A percentile compares a stretch with the other conserved stretches of the same genome.
These are phyloP conservation scores for Staurois parvus DNA, from an alignment of 2,797 vertebrate genomes.

Conservation along the genomic window DNA sequence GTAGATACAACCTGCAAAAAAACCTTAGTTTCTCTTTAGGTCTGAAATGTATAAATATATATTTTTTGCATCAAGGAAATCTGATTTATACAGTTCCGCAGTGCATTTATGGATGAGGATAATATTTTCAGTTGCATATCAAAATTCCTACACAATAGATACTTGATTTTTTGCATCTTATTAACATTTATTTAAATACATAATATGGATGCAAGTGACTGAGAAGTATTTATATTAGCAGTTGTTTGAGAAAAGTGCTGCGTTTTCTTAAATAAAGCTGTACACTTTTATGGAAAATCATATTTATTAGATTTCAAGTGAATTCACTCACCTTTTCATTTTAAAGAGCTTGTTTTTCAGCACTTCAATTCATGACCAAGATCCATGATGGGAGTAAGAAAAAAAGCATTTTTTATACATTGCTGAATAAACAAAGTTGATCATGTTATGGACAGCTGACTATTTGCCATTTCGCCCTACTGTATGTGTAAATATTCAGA, in stretches of 20 bases:
- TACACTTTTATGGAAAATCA: slow-evolving; percentile 34
- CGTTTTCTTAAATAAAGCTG: slow-evolving; percentile 7
- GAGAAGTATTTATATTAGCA: slow-evolving; percentile 47
- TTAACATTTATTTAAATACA: slow-evolving; percentile 48
- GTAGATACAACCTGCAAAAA: too few species aligned
- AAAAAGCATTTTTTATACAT: too few species aligned
- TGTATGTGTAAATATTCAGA: too few species aligned
- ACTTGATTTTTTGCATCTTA: slow-evolving; percentile 45
- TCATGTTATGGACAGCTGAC: too few species aligned
- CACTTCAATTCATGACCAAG: slow-evolving; percentile 26
- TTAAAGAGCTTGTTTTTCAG: slow-evolving; percentile 23
- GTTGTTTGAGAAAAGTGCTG: slow-evolving; percentile 7
- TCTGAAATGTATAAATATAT: slow-evolving; percentile 57
- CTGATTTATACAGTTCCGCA: slow-evolving; percentile 37
- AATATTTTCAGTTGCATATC: slow-evolving; percentile 26
- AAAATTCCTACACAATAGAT: slow-evolving; percentile 40
- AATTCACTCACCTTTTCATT: slow-evolving; percentile 46
- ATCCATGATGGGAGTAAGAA: slow-evolving; percentile 6
- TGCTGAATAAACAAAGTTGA: slow-evolving; percentile 23
- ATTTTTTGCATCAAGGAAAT: slow-evolving; percentile 19
- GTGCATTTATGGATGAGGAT: slow-evolving; percentile 27
- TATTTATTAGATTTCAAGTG: slow-evolving; percentile 29
- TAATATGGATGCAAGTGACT: slow-evolving; percentile 35
- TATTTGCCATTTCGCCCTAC: too few species aligned
- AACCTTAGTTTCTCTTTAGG: too few species aligned